phyloP scores from a whole-genome alignment of 2,797 vertebrate species.

The Tapera naevia region DNA sequence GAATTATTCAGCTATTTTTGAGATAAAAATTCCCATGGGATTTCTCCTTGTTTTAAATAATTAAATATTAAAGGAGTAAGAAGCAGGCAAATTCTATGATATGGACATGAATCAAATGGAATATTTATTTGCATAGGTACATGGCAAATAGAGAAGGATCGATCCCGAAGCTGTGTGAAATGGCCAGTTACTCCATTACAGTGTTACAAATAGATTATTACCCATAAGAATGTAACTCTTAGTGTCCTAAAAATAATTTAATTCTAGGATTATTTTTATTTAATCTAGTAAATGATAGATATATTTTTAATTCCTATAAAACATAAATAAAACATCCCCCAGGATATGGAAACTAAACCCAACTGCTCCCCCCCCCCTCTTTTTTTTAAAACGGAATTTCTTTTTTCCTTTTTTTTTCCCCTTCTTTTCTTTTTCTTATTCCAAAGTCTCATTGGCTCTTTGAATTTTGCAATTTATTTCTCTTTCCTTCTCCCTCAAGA shows the following conservation, averaged over 20 bases:
- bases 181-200: constrained; percentile 39
- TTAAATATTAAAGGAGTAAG: constrained; percentile 56
- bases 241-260: constrained; percentile 53
- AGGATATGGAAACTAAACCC: constrained; percentile 56
- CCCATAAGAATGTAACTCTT: not conserved
- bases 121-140: constrained; percentile 59
- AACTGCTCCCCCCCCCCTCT: not conserved
- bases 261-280: constrained; percentile 42
- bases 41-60: constrained; percentile 47
- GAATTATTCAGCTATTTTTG: constrained; percentile 36
- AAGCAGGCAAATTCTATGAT: constrained; percentile 23
- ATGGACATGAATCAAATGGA: not conserved
- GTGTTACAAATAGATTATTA: constrained; percentile 33
- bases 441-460: not conserved
- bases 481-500: not conserved
- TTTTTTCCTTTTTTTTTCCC: too few relatives aligned
- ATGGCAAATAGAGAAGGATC: constrained; percentile 32
- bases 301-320: constrained; percentile 66
- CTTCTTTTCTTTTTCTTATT: not conserved
- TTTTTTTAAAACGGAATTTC: not conserved
- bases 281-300: constrained; percentile 27
- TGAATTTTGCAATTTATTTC: constrained; percentile 7
- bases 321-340: constrained; percentile 66
- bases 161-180: not conserved
- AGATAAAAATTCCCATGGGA: constrained; percentile 7